Conservation (phyloP, 2,113 vertebrate species). For the Tragelaphus strepsiceros region DNA sequence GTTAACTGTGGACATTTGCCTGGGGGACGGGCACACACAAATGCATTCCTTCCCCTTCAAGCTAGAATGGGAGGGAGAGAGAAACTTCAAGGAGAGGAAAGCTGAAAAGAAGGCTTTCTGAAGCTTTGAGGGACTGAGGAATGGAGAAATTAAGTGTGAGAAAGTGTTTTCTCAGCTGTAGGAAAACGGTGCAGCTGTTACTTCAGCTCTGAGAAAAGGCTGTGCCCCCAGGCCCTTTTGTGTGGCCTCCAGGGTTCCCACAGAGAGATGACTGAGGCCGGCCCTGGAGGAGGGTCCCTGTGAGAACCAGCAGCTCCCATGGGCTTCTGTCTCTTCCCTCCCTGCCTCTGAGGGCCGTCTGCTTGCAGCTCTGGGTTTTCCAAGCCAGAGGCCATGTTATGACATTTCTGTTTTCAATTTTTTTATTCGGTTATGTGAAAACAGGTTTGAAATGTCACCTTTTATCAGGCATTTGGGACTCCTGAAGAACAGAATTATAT, state of each 20-base stretch:
- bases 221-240: not conserved
- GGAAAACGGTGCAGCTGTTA: not conserved
- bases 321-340: not conserved
- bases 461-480: not conserved
- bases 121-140: not conserved
- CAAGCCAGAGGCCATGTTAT: not conserved
- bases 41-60: not conserved
- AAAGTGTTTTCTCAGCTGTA: slow-evolving; percentile 36
- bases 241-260: not conserved
- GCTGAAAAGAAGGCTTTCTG: not conserved
- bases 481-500: not conserved
- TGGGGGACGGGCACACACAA: not conserved
- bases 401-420: not conserved
- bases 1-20: not conserved
- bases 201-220: not conserved
- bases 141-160: not conserved
- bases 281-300: not conserved
- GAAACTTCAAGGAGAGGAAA: not conserved
- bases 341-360: not conserved
- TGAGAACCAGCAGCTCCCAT: not conserved
- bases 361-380: not conserved
- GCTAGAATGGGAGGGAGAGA: not conserved
- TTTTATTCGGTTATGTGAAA: not conserved
- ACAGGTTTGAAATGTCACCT: not conserved
- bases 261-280: not conserved